Percentiles rank a stretch among this genome's conserved stretches.
Conservation (phyloP, 1,140 invertebrate genomes). For the Saccostrea echinata region DNA sequence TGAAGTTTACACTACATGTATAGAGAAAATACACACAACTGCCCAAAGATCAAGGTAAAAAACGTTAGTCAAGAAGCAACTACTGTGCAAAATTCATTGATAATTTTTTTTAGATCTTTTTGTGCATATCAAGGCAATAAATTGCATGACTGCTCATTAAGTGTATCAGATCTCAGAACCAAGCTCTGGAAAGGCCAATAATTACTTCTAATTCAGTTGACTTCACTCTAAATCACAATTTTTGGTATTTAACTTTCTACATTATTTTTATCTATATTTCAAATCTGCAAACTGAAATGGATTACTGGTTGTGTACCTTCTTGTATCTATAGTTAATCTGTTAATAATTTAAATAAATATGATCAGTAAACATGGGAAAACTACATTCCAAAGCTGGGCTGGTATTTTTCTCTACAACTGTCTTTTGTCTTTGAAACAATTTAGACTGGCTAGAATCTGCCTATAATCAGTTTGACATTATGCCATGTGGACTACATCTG, state of each 20-base stretch:
- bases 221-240: constrained; percentile 20
- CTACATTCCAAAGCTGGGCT: not conserved
- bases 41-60: constrained; percentile 22
- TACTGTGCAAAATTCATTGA: constrained; percentile 28
- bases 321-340: not conserved
- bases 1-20: not conserved
- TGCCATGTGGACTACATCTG: constrained; percentile 24
- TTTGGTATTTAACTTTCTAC: constrained; percentile 35
- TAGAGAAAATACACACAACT: not conserved
- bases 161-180: constrained; percentile 18
- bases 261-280: not conserved
- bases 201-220: constrained; percentile 29
- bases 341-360: not conserved
- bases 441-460: not conserved
- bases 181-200: constrained; percentile 23
- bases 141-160: constrained; percentile 19
- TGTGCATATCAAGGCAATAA: constrained; percentile 38
- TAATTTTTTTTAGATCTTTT: constrained; percentile 11
- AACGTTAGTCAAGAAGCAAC: not conserved
- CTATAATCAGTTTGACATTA: constrained; percentile 9
- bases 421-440: not conserved
- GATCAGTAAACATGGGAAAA: not conserved
- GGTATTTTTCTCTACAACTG: not conserved
- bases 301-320: constrained; percentile 4
- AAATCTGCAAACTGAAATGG: not conserved